phyloP scores from a whole-genome alignment of 2,888 invertebrate species.

The Zhengitettix transpicula region DNA sequence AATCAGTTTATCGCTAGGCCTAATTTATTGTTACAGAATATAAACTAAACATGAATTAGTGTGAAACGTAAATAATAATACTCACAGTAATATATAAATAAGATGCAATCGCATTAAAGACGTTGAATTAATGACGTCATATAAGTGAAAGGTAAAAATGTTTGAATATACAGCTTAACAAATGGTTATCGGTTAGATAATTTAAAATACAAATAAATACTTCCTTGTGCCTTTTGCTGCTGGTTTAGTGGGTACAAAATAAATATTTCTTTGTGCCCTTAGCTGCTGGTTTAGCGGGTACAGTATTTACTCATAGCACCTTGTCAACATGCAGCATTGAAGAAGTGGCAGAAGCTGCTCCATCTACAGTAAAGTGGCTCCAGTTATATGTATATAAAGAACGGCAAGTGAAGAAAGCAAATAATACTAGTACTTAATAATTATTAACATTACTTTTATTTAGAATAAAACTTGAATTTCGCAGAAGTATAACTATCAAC shows the following conservation, averaged over 20 bases:
- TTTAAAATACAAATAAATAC: not conserved
- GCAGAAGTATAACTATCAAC: slow-evolving; percentile 45
- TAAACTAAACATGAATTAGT: no score
- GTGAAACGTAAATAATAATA: no score
- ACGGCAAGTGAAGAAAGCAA: slow-evolving; percentile 30
- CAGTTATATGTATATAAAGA: slow-evolving; percentile 82
- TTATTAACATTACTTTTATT: not conserved
- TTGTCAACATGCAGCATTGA: slow-evolving; percentile 76
- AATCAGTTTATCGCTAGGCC: no score
- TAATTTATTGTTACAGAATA: no score
- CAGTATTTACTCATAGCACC: slow-evolving; percentile 70
- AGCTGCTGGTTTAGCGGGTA: slow-evolving; percentile 64
- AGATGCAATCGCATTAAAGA: no score
- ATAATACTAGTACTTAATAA: not conserved
- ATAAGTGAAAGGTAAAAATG: no score
- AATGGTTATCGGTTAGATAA: no score
- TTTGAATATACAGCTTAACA: no score
- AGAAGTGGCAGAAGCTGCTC: slow-evolving; percentile 64
- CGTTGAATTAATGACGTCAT: no score
- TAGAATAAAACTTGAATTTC: slow-evolving; percentile 13
- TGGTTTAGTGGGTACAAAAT: slow-evolving; percentile 43
- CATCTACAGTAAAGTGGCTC: slow-evolving; percentile 68
- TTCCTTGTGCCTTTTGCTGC: slow-evolving; percentile 41
- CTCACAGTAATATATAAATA: no score
- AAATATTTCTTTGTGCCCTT: slow-evolving; percentile 15